Evolutionary conservation across 2,888 invertebrate species (phyloP).

Genomic region (Drosophila greeni): DNA sequence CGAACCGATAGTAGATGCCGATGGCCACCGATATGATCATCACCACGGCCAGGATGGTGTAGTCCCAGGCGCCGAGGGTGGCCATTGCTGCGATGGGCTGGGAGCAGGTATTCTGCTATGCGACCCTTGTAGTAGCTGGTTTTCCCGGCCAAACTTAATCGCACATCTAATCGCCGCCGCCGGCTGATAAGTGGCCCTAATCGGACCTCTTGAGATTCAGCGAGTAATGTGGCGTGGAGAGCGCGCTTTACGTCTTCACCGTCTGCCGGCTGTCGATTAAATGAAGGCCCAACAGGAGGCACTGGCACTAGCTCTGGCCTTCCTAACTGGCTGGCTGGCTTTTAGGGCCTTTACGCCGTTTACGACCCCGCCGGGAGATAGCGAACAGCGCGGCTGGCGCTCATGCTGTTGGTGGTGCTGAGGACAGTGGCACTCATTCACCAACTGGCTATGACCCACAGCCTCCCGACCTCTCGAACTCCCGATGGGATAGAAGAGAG

Average conservation of each 20-base stretch:
- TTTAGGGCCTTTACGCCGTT: conserved; percentile 22
- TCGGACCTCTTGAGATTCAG: conserved; percentile 50
- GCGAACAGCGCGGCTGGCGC: neutral
- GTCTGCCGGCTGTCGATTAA: conserved; percentile 63
- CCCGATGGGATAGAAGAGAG: neutral
- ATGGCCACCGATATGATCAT: conserved; percentile 86
- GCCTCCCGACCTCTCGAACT: conserved; percentile 1
- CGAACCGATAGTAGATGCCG: conserved; percentile 91
- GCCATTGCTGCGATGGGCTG: conserved; percentile 48
- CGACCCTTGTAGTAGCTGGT: neutral
- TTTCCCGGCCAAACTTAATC: conserved; percentile 13
- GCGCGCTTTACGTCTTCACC: conserved; percentile 44
- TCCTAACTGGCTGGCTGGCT: conserved; percentile 11
- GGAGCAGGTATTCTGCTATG: neutral
- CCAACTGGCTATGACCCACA: neutral
- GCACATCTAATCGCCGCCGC: conserved; percentile 35
- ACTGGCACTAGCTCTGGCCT: neutral
- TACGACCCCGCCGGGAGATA: conserved; percentile 42
- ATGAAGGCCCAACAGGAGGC: conserved; percentile 31
- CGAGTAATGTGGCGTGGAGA: neutral
- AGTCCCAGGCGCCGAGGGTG: conserved; percentile 85
- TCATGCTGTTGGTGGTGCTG: neutral
- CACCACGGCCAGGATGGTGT: conserved; percentile 85
- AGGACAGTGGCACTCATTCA: neutral
- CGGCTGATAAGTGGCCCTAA: conserved; percentile 28